phyloP scores from a whole-genome alignment of 2,113 vertebrate genomes.

The Pao palembangensis region DNA sequence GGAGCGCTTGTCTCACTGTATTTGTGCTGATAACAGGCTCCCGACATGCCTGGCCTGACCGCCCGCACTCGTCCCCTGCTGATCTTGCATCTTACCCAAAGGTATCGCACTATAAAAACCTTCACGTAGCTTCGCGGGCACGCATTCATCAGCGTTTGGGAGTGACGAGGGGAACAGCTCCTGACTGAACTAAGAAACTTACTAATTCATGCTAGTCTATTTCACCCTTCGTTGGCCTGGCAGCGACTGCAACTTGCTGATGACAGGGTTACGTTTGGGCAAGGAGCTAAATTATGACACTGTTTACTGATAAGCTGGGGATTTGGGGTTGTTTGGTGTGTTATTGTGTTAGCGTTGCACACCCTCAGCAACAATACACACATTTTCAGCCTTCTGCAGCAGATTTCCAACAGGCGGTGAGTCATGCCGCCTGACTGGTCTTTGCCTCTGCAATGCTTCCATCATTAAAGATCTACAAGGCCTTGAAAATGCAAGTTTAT shows the following conservation, averaged over 20 bases:
- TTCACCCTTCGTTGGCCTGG: conserved; percentile 59
- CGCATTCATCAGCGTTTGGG: conserved; percentile 21
- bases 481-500: conserved; percentile 44
- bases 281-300: conserved; percentile 72
- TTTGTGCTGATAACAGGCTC: too few species aligned
- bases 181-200: conserved; percentile 49
- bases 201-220: conserved; percentile 63
- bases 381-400: conserved; percentile 21
- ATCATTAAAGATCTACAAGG: conserved; percentile 30
- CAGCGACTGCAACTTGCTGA: conserved; percentile 34
- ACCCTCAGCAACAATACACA: conserved; percentile 35
- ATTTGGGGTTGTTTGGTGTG: background rate
- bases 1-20: background rate
- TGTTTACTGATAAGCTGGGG: conserved; percentile 47
- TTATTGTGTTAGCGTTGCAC: conserved; percentile 12
- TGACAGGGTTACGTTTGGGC: conserved; percentile 74
- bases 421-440: conserved; percentile 50
- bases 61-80: too few species aligned
- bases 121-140: conserved; percentile 19
- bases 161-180: conserved; percentile 3
- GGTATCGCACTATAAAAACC: conserved; percentile 39
- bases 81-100: conserved; percentile 31
- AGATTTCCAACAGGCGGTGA: conserved; percentile 40
- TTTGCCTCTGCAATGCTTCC: conserved; percentile 26
- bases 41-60: too few species aligned